Base-by-base conservation (phyloP, 2,797 vertebrate species). In the Acrocephalus scirpaceus region DNA sequence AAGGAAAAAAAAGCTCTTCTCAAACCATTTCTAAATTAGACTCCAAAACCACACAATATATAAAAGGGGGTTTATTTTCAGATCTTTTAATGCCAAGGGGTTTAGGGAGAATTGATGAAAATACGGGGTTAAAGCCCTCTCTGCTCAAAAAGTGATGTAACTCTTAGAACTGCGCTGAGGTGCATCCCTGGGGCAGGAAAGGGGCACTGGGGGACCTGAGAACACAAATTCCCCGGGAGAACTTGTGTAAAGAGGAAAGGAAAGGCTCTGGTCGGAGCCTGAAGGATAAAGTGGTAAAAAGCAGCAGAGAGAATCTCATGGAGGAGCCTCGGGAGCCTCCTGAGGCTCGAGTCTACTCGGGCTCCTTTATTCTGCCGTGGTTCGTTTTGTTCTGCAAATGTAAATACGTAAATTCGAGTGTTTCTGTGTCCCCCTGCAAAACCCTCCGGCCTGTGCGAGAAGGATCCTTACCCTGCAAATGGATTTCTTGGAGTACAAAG, bases 1-100 rank as follows among this genome's bases (percentile, higher is more conserved):
- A 95, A 85, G 57, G 78, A 87, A 79, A 78, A n/a, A 76, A 95
- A 93, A 88, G 58, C 85, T 84, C 84, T 91, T 83, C 86, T 92
- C 45, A 84, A 97, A 85, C 86, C 71, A 73, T 92, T 96, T 86
- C 87, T 95, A 96, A 96, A 95, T 89, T 56, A 74, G 84, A 88
- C 76, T 94, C 83, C 86, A 60, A 95, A 94, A 88, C 64, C 81
- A 92, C 87, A 92, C 90, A 92, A 95, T 96, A 82, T 88, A 88
- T 40, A 81, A 92, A 66, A 87, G 86, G 53, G 71, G 32, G 75
- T 71, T 95, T 92, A 64, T 94, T 91, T 80, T 85, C 72, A 92
- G 86, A 78, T 91, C 80, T 77, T 77, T 73, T 89, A 85, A 88
- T 92, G 74, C 82, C 60, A 58, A 50, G 64, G 57, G 67, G 27